phyloP scores from a whole-genome alignment of 2,888 invertebrate species.

The Chloromyia formosa region DNA sequence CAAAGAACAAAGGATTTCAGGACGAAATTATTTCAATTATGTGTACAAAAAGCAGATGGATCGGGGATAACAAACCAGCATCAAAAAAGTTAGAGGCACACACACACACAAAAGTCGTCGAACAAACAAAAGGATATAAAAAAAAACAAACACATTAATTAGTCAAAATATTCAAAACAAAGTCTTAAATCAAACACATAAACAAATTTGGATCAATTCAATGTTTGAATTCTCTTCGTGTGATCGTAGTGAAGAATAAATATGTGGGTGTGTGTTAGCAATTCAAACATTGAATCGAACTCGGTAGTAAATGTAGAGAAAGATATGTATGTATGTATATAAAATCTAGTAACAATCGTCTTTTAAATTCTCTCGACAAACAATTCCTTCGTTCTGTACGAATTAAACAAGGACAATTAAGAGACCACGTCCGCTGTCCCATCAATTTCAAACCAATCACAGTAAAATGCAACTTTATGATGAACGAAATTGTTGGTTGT shows the following conservation, averaged over 20 bases:
- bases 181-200: slow-evolving; percentile 5
- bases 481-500: no score
- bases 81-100: slow-evolving; percentile 28
- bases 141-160: slow-evolving; percentile 32
- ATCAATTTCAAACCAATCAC: slow-evolving; percentile 15
- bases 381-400: not conserved
- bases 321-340: not conserved
- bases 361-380: slow-evolving; percentile 17
- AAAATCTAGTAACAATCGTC: slow-evolving; percentile 3
- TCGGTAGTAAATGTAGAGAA: no score
- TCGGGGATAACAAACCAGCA: not conserved
- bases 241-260: slow-evolving; percentile 6
- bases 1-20: not conserved
- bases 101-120: slow-evolving; percentile 24
- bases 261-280: slow-evolving; percentile 41
- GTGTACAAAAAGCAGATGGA: not conserved
- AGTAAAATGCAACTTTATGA: slow-evolving; percentile 10
- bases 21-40: slow-evolving; percentile 1
- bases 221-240: slow-evolving; percentile 23
- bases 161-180: slow-evolving; percentile 25
- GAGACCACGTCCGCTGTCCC: not conserved
- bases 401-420: not conserved
- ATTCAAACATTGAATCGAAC: slow-evolving; percentile 42
- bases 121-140: slow-evolving; percentile 40
- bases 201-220: slow-evolving; percentile 22